A percentile compares a stretch with the other conserved stretches of the same genome.
Evolutionary conservation across 2,888 invertebrate genomes (phyloP).

Genomic region (Cosmorhoe ocellata): DNA sequence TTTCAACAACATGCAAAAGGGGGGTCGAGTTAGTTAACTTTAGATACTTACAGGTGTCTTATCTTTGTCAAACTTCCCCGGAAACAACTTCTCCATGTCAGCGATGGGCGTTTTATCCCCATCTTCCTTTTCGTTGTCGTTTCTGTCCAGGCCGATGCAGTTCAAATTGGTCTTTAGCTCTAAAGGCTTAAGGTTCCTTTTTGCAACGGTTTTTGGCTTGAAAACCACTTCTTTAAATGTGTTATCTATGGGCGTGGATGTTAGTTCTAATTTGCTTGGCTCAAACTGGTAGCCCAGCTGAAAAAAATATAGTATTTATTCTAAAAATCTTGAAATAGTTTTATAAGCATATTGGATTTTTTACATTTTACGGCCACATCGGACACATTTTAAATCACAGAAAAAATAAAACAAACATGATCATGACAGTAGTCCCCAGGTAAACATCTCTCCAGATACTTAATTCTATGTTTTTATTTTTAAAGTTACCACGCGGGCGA

Average conservation of each 20-base stretch:
- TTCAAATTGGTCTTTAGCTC: constrained; percentile 80
- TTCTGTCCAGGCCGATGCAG: constrained; percentile 58
- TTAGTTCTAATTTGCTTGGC: constrained; percentile 34
- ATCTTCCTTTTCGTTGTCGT: constrained; percentile 79
- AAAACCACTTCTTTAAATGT: constrained; percentile 51
- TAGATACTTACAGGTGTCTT: constrained; percentile 65
- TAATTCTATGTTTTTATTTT: no score
- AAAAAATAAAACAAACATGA: no score
- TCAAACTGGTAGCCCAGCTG: constrained; percentile 34
- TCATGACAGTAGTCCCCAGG: no score
- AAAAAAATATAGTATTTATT: neutral
- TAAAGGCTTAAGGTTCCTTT: constrained; percentile 76
- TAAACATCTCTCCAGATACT: no score
- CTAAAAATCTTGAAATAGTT: no score
- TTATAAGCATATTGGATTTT: no score
- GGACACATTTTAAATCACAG: no score
- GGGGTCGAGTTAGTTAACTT: no score
- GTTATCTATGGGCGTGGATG: constrained; percentile 34
- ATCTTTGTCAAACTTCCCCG: constrained; percentile 58
- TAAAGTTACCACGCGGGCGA: no score
- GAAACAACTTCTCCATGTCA: constrained; percentile 50
- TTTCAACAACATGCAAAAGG: no score
- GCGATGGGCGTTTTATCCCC: constrained; percentile 64
- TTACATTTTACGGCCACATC: no score
- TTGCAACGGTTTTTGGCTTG: constrained; percentile 64